Percentiles rank a stretch among this genome's conserved stretches.
These are phyloP conservation scores for Oreohelix idahoensis DNA, from an alignment of 1,140 invertebrate species.

Conservation along the genomic window DNA sequence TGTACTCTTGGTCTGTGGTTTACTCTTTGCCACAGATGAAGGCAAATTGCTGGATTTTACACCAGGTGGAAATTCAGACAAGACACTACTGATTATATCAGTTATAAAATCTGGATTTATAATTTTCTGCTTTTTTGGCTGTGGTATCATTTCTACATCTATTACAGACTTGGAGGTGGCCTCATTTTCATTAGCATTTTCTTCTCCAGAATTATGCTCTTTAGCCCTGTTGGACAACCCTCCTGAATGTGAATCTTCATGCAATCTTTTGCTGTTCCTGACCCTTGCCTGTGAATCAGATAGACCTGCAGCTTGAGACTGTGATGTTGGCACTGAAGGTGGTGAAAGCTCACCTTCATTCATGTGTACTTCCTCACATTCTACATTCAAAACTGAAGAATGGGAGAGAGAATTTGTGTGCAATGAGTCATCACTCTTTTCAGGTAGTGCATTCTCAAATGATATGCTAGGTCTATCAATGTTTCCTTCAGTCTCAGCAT, in stretches of 20 bases:
- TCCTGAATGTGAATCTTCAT: not conserved
- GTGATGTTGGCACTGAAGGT: not conserved
- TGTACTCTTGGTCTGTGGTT: not conserved
- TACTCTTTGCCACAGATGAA: not conserved
- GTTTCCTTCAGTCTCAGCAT: not conserved
- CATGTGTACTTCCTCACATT: not conserved
- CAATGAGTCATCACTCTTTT: not conserved
- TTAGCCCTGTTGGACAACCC: not conserved
- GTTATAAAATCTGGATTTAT: not conserved
- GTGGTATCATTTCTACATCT: not conserved
- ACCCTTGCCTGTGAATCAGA: not conserved
- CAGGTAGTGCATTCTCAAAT: not conserved
- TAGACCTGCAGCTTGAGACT: not conserved
- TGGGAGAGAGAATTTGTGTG: not conserved
- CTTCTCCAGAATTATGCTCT: not conserved
- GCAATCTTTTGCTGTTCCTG: not conserved
- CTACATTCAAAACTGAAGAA: constrained; percentile 1
- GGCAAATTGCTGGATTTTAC: not conserved
- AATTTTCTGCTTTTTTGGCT: not conserved
- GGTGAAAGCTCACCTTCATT: not conserved
- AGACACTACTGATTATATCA: not conserved
- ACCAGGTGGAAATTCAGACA: not conserved
- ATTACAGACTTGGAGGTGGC: not conserved
- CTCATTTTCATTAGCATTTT: not conserved
- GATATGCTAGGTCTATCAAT: not conserved